Conservation (phyloP, 2,888 invertebrate species). For the Ditylenchus weischeri region DNA sequence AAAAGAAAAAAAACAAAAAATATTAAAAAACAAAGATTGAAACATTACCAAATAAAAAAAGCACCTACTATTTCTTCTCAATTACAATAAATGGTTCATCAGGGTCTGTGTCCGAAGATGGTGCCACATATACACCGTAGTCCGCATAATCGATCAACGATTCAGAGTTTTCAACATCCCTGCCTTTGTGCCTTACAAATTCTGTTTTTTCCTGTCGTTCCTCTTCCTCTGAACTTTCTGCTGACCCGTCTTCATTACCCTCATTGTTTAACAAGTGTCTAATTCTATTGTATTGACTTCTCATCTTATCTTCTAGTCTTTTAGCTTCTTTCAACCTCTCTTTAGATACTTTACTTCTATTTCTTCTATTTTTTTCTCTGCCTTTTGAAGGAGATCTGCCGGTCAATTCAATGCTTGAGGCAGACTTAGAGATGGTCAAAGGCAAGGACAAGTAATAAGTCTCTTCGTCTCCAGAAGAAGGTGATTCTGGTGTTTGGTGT, state of each 20-base stretch:
- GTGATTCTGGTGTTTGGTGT: neutral
- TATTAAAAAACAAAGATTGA: too few relatives aligned
- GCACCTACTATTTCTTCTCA: conserved; percentile 12
- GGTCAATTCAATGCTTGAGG: neutral
- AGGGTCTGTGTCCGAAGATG: conserved; percentile 28
- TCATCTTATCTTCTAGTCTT: conserved; percentile 2
- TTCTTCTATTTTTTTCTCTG: neutral
- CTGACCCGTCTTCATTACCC: conserved; percentile 14
- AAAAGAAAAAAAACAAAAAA: too few relatives aligned
- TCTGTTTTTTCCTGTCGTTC: neutral
- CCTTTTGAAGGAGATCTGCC: neutral
- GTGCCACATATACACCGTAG: conserved; percentile 28
- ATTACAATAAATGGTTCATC: conserved; percentile 28
- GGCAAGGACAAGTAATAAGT: conserved; percentile 17
- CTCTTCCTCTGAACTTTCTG: conserved; percentile 8
- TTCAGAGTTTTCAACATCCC: too few relatives aligned
- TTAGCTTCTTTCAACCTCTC: neutral
- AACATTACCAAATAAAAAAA: too few relatives aligned
- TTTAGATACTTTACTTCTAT: neutral
- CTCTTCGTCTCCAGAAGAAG: conserved; percentile 9
- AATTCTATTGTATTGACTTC: neutral
- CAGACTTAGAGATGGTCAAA: conserved; percentile 18
- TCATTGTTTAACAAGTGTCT: neutral
- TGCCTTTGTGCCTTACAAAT: neutral
- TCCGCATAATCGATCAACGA: conserved; percentile 20